phyloP scores from a whole-genome alignment of 2,797 vertebrate species.

The Protosalanx chinensis region DNA sequence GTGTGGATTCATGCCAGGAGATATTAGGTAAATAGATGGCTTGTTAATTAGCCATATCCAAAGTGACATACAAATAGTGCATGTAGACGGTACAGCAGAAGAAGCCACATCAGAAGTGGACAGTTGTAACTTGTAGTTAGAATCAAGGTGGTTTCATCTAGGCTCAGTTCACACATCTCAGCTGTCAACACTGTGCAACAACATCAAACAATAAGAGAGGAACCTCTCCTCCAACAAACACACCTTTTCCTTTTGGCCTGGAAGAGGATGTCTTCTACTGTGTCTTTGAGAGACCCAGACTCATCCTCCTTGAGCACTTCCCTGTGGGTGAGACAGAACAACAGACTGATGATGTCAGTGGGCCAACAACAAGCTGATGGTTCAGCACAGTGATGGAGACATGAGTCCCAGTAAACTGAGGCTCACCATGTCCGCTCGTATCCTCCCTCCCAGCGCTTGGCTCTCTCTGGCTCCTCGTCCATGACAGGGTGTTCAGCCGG shows the following conservation, averaged over 20 bases:
- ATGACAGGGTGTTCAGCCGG: conserved; percentile 55
- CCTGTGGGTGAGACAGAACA: conserved; percentile 63
- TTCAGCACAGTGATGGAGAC: not conserved
- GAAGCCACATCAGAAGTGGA: not conserved
- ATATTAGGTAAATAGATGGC: not conserved
- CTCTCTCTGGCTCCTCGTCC: conserved; percentile 93
- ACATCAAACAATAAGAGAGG: no score
- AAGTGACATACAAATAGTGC: not conserved
- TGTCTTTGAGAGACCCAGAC: conserved; percentile 90
- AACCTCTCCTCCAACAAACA: not conserved
- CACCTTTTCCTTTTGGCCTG: conserved; percentile 94
- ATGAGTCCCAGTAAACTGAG: not conserved
- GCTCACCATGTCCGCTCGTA: conserved; percentile 93
- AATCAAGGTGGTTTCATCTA: no score
- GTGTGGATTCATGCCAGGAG: conserved; percentile 11
- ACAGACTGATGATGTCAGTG: not conserved
- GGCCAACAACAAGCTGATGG: no score
- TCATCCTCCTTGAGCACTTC: conserved; percentile 97
- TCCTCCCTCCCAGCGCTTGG: conserved; percentile 96
- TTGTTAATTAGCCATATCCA: no score
- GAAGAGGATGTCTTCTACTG: conserved; percentile 93
- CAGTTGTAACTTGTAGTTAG: not conserved
- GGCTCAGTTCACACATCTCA: no score
- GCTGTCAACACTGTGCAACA: no score
- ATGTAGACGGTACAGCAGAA: no score